Evolutionary conservation across 2,888 invertebrate genomes (phyloP), one percentile per base, ranked within the genome.

Genomic region (Sycophila texana): DNA sequence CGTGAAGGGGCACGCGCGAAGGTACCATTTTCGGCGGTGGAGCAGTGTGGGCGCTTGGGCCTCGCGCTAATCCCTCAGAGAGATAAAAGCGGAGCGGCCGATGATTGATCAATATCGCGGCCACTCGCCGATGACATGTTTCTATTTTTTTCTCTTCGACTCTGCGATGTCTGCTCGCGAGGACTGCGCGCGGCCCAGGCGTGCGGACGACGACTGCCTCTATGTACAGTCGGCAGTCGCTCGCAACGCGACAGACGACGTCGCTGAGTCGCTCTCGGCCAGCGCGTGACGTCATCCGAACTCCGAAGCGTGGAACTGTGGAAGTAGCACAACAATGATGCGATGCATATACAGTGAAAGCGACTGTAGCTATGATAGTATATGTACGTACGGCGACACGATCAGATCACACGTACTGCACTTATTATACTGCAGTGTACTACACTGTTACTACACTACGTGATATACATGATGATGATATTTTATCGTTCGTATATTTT

Each of bases 1-100:
- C n/a, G 51, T 60, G 20, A 60, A 13, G 22, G 53, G 49, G 26
- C 30, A 65, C n/a, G 20, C 51, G 30, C 20, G 55, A 55, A 72
- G 58, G 57, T 66, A 72, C 71, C 71, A 77, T 77, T 77, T 77
- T 67, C 58, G 18, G 47, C 63, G 61, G 30, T 16, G 1, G 20
- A 39, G 30, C 16, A 10, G 39, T 39, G 39, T 10, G 39, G 39
- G 10, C 39, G 39, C 39, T 10, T 10, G 39, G 7, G 39, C 39
- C 39, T 39, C 39, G 16, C 10, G n/a, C 14, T 47, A 18, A 1
- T 65, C 18, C 14, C 18, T 76, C 49, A 55, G 7, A 39, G 22
- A 58, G 49, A 72, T 77, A 77, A 67, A 66, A 60, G 53, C 10
- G 13, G 14, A 70, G 13, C 63, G 22, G 61, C n/a, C 22, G 61